A percentile compares a stretch with the other conserved stretches of the same genome.
Conservation (phyloP, 2,888 invertebrate species). For the Physocephala rufipes region DNA sequence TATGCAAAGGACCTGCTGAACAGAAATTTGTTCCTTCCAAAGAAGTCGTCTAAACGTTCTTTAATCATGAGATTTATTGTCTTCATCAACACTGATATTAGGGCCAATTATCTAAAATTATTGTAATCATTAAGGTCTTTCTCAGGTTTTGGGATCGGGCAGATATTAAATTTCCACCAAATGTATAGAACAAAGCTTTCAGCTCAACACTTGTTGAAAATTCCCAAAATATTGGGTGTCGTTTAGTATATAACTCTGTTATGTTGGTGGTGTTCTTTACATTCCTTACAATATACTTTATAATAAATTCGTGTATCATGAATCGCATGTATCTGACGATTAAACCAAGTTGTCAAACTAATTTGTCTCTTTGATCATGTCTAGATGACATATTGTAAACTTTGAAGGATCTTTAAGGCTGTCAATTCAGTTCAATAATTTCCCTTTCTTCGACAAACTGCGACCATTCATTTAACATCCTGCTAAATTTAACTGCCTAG, state of each 20-base stretch:
- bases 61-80: background rate
- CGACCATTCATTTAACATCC: too few species aligned
- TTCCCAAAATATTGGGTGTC: background rate
- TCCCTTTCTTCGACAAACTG: too few species aligned
- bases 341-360: too few species aligned
- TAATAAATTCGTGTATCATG: too few species aligned
- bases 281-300: background rate
- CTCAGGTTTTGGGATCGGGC: background rate
- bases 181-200: background rate
- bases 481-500: too few species aligned
- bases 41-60: background rate
- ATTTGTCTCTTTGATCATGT: too few species aligned
- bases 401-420: too few species aligned
- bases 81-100: background rate
- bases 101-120: background rate
- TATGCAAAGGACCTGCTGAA: background rate
- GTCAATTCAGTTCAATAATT: too few species aligned
- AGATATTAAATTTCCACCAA: background rate
- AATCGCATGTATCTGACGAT: too few species aligned
- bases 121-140: background rate
- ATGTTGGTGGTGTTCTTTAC: background rate
- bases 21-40: background rate
- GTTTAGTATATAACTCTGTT: background rate
- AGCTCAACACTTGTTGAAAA: background rate
- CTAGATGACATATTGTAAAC: too few species aligned